These are phyloP conservation scores for Smithornis capensis DNA, from an alignment of 2,113 vertebrate species.

Conservation along the genomic window DNA sequence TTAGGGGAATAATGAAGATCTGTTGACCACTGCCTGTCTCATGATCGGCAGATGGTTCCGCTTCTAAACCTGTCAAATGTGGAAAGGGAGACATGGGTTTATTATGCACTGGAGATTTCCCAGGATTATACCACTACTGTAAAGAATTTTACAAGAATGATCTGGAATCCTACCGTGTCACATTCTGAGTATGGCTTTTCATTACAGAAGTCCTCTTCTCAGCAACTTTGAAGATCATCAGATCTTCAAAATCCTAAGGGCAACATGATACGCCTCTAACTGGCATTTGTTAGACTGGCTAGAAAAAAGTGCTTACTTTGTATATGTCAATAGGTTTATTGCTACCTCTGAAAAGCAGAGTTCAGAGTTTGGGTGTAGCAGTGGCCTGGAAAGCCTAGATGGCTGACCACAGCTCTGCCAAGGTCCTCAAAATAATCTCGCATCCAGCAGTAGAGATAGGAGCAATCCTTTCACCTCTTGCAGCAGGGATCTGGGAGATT, in stretches of 20 bases:
- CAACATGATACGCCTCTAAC: neutral
- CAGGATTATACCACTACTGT: neutral
- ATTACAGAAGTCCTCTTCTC: neutral
- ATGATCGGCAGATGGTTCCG: neutral
- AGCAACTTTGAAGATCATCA: neutral
- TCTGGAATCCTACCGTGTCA: neutral
- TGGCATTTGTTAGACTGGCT: neutral
- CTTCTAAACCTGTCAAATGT: neutral
- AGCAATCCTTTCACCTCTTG: neutral
- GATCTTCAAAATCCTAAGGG: neutral
- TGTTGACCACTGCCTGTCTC: neutral
- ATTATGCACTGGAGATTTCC: neutral
- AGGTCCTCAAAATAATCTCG: neutral
- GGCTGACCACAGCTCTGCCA: neutral
- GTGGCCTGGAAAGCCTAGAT: neutral
- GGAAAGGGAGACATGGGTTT: neutral
- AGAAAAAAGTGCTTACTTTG: neutral
- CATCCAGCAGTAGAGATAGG: neutral
- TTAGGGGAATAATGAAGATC: neutral
- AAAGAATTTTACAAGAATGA: neutral
- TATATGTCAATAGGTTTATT: neutral
- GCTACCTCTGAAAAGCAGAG: neutral
- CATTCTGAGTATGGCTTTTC: neutral
- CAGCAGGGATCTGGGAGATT: neutral
- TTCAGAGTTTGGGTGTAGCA: neutral